These are phyloP conservation scores for Enteromius paludinosus DNA, from an alignment of 2,797 vertebrate genomes.

Conservation along the genomic window DNA sequence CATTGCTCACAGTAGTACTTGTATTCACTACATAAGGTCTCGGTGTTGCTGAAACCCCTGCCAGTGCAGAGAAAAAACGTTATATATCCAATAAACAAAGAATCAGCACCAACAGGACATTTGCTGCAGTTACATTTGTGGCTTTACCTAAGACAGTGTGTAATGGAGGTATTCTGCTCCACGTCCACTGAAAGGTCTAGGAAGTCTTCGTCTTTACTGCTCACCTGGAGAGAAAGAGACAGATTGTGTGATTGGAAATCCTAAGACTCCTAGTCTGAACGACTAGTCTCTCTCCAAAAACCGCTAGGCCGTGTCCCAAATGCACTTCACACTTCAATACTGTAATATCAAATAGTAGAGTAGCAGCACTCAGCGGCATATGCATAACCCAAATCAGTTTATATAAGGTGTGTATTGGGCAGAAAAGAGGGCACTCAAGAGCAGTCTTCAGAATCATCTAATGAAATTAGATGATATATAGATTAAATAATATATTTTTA, in stretches of 20 bases:
- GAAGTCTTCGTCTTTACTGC: constrained; percentile 95
- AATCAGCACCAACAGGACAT: neutral
- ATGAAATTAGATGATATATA: neutral
- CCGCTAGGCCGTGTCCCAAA: neutral
- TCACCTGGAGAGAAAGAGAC: constrained; percentile 77
- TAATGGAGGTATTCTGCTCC: constrained; percentile 94
- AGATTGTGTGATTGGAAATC: neutral
- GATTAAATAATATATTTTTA: neutral
- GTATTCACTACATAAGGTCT: constrained; percentile 91
- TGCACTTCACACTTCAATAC: neutral
- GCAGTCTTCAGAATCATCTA: neutral
- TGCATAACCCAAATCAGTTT: neutral
- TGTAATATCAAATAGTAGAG: neutral
- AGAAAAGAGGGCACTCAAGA: neutral
- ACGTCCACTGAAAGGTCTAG: constrained; percentile 92
- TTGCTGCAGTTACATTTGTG: neutral
- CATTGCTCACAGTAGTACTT: constrained; percentile 96
- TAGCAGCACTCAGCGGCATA: neutral
- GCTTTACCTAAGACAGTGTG: constrained; percentile 88
- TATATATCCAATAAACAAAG: neutral
- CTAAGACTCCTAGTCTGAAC: neutral
- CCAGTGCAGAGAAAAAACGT: constrained; percentile 38
- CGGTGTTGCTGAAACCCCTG: constrained; percentile 93
- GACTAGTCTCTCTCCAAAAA: neutral
- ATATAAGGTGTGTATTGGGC: neutral